Evolutionary conservation across 2,888 invertebrate species (phyloP).

Genomic region (Mamestra brassicae): DNA sequence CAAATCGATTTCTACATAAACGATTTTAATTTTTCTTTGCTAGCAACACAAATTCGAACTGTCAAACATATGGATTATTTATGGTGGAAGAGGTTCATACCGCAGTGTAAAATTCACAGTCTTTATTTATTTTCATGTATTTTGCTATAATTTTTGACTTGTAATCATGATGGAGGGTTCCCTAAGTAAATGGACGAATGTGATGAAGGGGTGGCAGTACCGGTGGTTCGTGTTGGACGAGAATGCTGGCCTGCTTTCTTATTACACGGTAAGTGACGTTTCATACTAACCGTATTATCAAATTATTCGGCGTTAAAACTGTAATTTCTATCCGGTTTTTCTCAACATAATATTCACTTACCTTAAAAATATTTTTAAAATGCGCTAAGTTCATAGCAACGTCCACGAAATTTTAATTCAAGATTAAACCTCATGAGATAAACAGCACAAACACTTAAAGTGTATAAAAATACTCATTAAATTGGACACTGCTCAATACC

Average conservation of each 20-base stretch:
- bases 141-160: slow-evolving; percentile 80
- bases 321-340: slow-evolving; percentile 41
- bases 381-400: not conserved
- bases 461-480: slow-evolving; percentile 26
- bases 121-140: slow-evolving; percentile 83
- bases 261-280: slow-evolving; percentile 97
- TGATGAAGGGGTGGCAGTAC: slow-evolving; percentile 99
- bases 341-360: not conserved
- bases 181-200: slow-evolving; percentile 99
- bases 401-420: slow-evolving; percentile 19
- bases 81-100: slow-evolving; percentile 77
- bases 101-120: slow-evolving; percentile 84
- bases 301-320: slow-evolving; percentile 31
- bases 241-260: slow-evolving; percentile 98
- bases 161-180: slow-evolving; percentile 96
- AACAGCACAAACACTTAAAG: slow-evolving; percentile 2
- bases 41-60: slow-evolving; percentile 72
- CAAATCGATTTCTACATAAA: slow-evolving; percentile 24
- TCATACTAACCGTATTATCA: slow-evolving; percentile 59
- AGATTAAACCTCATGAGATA: slow-evolving; percentile 17
- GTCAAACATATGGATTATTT: slow-evolving; percentile 88
- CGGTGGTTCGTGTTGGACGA: slow-evolving; percentile 99
- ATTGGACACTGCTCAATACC: slow-evolving; percentile 27
- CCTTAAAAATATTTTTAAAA: not conserved
- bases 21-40: slow-evolving; percentile 56